Percentiles rank a stretch among this genome's conserved stretches.
Conservation (phyloP, 2,113 vertebrate species). For the Oreochromis spilurus region DNA sequence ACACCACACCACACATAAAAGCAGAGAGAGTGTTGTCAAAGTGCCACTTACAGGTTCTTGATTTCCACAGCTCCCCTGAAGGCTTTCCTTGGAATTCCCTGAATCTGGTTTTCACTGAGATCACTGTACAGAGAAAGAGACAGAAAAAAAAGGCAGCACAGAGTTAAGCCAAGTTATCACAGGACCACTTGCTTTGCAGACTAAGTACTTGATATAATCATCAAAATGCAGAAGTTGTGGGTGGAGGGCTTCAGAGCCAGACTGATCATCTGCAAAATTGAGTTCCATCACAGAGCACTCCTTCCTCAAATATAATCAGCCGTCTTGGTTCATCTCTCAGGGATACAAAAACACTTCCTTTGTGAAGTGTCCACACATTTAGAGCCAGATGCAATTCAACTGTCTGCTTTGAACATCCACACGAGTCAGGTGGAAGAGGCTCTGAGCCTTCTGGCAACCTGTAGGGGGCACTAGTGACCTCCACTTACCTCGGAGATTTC, state of each 20-base stretch:
- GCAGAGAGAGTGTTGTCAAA: background rate
- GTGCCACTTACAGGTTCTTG: constrained; percentile 94
- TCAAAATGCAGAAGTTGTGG: constrained; percentile 11
- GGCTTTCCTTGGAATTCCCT: constrained; percentile 95
- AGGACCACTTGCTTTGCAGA: constrained; percentile 25
- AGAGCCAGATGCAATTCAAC: background rate
- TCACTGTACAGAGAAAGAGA: constrained; percentile 73
- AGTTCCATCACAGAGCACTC: constrained; percentile 21
- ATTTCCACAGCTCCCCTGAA: constrained; percentile 96
- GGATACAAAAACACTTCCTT: background rate
- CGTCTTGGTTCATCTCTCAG: constrained; percentile 18
- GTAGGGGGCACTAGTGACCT: constrained; percentile 60
- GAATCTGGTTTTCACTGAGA: constrained; percentile 98
- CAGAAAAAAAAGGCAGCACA: background rate
- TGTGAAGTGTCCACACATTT: constrained; percentile 14
- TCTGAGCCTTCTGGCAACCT: constrained; percentile 7
- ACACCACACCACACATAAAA: background rate
- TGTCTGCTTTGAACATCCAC: constrained; percentile 17
- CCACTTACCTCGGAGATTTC: constrained; percentile 19
- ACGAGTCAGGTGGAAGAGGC: background rate
- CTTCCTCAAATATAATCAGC: constrained; percentile 15
- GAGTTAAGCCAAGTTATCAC: constrained; percentile 32
- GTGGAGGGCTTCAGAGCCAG: constrained; percentile 4
- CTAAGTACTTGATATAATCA: constrained; percentile 45
- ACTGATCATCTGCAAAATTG: constrained; percentile 35